Evolutionary conservation across 2,797 vertebrate species (phyloP), one percentile per base, ranked within the genome.

Genomic region (Masticophis lateralis): DNA sequence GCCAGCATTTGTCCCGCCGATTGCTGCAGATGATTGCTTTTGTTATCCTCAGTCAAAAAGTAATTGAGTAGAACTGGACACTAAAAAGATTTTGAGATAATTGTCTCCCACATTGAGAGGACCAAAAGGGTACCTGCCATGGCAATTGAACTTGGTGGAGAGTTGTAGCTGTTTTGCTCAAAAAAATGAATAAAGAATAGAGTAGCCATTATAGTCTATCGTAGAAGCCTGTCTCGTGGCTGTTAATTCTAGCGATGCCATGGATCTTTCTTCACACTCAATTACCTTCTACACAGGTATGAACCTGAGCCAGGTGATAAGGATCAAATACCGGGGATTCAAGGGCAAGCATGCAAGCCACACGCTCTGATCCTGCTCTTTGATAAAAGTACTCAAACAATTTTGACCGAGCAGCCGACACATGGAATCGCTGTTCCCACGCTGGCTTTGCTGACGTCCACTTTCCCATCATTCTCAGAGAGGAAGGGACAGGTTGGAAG

Each of bases 341-440:
- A 1, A 25, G 56, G 55, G 25, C 5, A 55, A 53, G 22, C 37
- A 57, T n/a, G 61, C 59, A 86, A 51, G 47, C 43, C 32, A 9
- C 0, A 2, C 0, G 1, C 27, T 27, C 2, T 69, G 51, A 57
- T 93, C 51, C 79, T 53, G 11, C 7, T 0, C 47, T 88, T 90
- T 59, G 37, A 86, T 51, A 14, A 20, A 32, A 91, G 37, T 32
- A 13, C 63, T 5, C 0, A 1, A 56, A 18, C 59, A 2, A 28
- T 20, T 61, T 87, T 91, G 88, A 92, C 87, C 66, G 28, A 1
- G 9, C 59, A 74, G 27, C 63, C 53, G 37, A 16, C 4, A 43
- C 53, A 60, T 28, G 14, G 20, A 66, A 53, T 12, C 16, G 2
- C 66, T 3, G 3, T 51, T 94, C 4, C 1, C 12, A 89, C 14